Percentiles rank a stretch among this genome's conserved stretches.
Evolutionary conservation across 2,888 invertebrate genomes (phyloP).

Genomic region (Subacronicta megacephala): DNA sequence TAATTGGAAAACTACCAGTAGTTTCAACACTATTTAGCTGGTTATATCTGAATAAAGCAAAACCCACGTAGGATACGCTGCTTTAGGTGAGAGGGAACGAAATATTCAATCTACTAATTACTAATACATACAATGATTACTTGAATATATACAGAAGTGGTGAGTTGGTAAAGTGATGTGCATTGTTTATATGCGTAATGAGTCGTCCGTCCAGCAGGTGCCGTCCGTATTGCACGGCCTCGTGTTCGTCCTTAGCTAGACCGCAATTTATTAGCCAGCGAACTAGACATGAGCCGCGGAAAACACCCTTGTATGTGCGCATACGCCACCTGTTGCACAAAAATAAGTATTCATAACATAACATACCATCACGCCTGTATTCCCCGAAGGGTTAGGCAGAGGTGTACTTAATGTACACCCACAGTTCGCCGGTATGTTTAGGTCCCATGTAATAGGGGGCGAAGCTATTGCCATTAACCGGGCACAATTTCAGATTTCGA

Average conservation of each 20-base stretch:
- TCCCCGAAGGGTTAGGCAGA: too few relatives aligned
- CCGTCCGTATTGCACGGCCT: slow-evolving; percentile 95
- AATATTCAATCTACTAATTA: slow-evolving; percentile 18
- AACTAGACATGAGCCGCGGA: slow-evolving; percentile 95
- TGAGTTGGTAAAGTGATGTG: slow-evolving; percentile 96
- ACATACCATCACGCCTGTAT: too few relatives aligned
- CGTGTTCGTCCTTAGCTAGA: slow-evolving; percentile 93
- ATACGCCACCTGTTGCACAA: slow-evolving; percentile 92
- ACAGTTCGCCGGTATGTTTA: too few relatives aligned
- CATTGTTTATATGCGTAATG: slow-evolving; percentile 94
- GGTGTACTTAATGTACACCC: too few relatives aligned
- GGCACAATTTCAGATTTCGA: too few relatives aligned
- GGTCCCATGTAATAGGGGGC: too few relatives aligned
- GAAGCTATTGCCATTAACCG: too few relatives aligned
- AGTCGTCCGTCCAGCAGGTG: slow-evolving; percentile 96
- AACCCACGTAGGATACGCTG: not conserved
- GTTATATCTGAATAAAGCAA: too few relatives aligned
- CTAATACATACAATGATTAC: slow-evolving; percentile 52
- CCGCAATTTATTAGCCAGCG: slow-evolving; percentile 96
- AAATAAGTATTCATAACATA: not conserved
- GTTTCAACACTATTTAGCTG: too few relatives aligned
- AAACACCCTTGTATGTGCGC: slow-evolving; percentile 94
- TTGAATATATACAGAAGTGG: slow-evolving; percentile 94
- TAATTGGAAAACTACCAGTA: too few relatives aligned
- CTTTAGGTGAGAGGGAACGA: too few relatives aligned